Conservation (phyloP, 2,113 vertebrate genomes). For the Tiliqua scincoides region DNA sequence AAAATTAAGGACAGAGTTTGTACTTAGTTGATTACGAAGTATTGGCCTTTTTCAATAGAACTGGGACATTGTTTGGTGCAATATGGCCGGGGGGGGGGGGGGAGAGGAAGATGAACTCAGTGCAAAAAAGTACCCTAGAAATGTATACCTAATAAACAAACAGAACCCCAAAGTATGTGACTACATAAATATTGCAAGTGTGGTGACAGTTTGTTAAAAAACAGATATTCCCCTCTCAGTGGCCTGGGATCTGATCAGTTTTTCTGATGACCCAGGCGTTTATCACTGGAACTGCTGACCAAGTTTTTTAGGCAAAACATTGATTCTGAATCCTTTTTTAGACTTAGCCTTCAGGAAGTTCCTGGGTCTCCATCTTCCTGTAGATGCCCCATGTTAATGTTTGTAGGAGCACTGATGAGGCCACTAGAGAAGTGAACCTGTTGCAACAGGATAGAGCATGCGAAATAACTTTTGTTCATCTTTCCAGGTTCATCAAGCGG, state of each 20-base stretch:
- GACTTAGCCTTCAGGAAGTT: background rate
- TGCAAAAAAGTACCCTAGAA: background rate
- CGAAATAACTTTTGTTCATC: background rate
- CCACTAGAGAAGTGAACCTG: background rate
- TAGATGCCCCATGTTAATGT: background rate
- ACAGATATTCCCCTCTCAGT: background rate
- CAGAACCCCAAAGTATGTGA: background rate
- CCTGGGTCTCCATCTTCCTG: background rate
- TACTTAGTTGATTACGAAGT: background rate
- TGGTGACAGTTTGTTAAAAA: background rate
- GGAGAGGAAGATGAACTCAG: background rate
- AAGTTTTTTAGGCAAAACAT: background rate
- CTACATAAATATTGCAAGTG: background rate
- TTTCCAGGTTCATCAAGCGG: conserved; percentile 91
- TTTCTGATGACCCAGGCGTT: background rate
- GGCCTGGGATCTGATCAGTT: background rate
- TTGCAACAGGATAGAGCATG: background rate
- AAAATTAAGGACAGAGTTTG: background rate
- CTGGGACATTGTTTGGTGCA: background rate
- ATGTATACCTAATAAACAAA: background rate
- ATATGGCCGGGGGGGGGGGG: background rate
- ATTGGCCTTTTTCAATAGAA: background rate
- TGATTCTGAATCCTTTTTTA: background rate
- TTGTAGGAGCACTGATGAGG: background rate
- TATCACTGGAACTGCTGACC: background rate